These are phyloP conservation scores for Drosophila mauritiana DNA, from an alignment of 1,140 invertebrate species.

Conservation along the genomic window DNA sequence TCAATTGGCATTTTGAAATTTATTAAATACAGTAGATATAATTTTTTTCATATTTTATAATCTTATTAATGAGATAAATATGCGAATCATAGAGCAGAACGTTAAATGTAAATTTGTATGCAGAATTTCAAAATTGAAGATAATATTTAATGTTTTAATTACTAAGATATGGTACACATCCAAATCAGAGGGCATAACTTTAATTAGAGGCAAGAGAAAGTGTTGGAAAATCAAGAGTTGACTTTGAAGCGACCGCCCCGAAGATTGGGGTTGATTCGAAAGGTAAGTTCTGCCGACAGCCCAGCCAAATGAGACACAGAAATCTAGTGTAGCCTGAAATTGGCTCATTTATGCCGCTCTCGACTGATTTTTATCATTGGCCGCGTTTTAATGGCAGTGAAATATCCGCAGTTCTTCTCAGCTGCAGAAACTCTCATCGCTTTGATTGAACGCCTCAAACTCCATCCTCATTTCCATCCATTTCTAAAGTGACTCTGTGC, in stretches of 20 bases:
- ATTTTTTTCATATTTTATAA: no score
- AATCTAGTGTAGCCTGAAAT: conserved; percentile 72
- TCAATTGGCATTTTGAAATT: no score
- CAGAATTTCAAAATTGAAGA: no score
- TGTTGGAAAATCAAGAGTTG: conserved; percentile 60
- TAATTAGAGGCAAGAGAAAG: conserved; percentile 41
- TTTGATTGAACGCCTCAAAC: conserved; percentile 17
- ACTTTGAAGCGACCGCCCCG: conserved; percentile 38
- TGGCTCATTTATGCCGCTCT: conserved; percentile 56
- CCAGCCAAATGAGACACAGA: conserved; percentile 41
- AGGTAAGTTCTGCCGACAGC: conserved; percentile 5
- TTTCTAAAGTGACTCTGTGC: conserved; percentile 35
- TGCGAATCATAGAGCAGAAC: no score
- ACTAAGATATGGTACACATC: background rate
- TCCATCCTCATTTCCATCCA: background rate
- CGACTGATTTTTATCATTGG: conserved; percentile 40
- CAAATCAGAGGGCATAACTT: background rate
- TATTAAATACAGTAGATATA: no score
- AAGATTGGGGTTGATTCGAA: conserved; percentile 8
- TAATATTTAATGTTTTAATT: background rate
- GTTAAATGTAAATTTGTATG: no score
- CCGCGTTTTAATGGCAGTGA: conserved; percentile 38
- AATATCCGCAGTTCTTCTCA: background rate
- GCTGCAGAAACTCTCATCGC: background rate
- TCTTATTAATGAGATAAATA: no score